A percentile compares a stretch with the other conserved stretches of the same genome.
Conservation (phyloP, 2,888 invertebrate species). For the Bembecia ichneumoniformis region DNA sequence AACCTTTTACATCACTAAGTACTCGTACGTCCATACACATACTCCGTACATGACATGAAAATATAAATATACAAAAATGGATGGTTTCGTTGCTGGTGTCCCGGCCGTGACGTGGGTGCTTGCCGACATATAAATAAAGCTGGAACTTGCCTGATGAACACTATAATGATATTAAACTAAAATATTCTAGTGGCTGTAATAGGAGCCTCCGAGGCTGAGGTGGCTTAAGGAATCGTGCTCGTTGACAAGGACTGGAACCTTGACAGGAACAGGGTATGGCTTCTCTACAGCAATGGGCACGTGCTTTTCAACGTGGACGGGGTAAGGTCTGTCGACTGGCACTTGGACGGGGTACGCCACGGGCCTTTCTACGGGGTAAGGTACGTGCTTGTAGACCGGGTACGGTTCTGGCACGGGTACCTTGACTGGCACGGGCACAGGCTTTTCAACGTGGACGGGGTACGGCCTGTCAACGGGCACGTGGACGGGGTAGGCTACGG, state of each 20-base stretch:
- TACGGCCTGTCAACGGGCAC: slow-evolving; percentile 75
- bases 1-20: slow-evolving; percentile 67
- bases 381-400: slow-evolving; percentile 78
- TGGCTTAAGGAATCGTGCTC: slow-evolving; percentile 27
- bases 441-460: slow-evolving; percentile 69
- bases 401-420: slow-evolving; percentile 73
- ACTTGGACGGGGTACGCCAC: slow-evolving; percentile 78
- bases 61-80: slow-evolving; percentile 62
- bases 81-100: slow-evolving; percentile 54
- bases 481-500: slow-evolving; percentile 75
- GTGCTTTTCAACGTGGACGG: slow-evolving; percentile 67
- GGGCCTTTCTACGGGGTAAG: slow-evolving; percentile 73
- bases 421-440: slow-evolving; percentile 67
- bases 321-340: slow-evolving; percentile 76
- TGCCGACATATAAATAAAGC: slow-evolving; percentile 47
- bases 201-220: slow-evolving; percentile 28
- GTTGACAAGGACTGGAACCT: slow-evolving; percentile 55
- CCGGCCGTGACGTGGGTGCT: slow-evolving; percentile 47
- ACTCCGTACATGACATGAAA: slow-evolving; percentile 46
- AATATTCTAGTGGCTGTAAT: slow-evolving; percentile 54
- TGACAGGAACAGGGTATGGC: slow-evolving; percentile 71
- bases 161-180: slow-evolving; percentile 33
- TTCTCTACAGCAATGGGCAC: slow-evolving; percentile 65
- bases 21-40: slow-evolving; percentile 54
- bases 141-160: slow-evolving; percentile 32